Evolutionary conservation across 2,888 invertebrate genomes (phyloP), one percentile per base, ranked within the genome.

Genomic region (Orthosia cruda): DNA sequence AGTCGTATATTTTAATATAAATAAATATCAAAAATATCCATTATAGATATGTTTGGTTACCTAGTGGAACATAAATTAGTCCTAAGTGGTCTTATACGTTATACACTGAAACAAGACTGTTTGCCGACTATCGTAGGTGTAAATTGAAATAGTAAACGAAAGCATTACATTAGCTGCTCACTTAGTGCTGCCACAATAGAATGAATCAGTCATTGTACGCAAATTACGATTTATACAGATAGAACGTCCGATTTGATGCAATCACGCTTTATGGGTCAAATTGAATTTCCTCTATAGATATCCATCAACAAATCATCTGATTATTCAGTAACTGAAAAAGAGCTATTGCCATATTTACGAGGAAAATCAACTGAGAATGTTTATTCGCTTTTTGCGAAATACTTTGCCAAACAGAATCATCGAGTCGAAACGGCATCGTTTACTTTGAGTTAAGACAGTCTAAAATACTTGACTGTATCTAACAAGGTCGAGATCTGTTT

Each of bases 191-290:
- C 49, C 58, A 77, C 82, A 89, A 86, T 81, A 74, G 67, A 87
- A 85, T 90, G 89, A 90, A 74, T 88, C 83, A 87, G 78, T 82
- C 87, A 93, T 94, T 94, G 93, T 94, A 94, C 71, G 91, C 91
- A 91, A 94, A 91, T 88, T 77, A 80, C 58, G 26, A 80, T 86
- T 87, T 78, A 76, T 82, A 83, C 71, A 80, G 71, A 80, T 62
- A 61, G 12, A 70, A 65, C 59, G 73, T 78, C 67, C 57, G 70
- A 76, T 68, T 65, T 76, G 76, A 77, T 64, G 82, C 77, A 88
- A 88, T 86, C 57, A 66, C 57, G 54, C 50, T 85, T 81, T 76
- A 70, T 82, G 59, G 77, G 67, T 72, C 71, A 82, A 72, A 83
- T 85, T 58, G 57, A 66, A 70, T 69, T 70, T 81, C 55, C 50